A percentile compares a stretch with the other conserved stretches of the same genome.
These are phyloP conservation scores for Benitochromis conjunctus DNA, from an alignment of 2,113 vertebrate genomes.

Conservation along the genomic window DNA sequence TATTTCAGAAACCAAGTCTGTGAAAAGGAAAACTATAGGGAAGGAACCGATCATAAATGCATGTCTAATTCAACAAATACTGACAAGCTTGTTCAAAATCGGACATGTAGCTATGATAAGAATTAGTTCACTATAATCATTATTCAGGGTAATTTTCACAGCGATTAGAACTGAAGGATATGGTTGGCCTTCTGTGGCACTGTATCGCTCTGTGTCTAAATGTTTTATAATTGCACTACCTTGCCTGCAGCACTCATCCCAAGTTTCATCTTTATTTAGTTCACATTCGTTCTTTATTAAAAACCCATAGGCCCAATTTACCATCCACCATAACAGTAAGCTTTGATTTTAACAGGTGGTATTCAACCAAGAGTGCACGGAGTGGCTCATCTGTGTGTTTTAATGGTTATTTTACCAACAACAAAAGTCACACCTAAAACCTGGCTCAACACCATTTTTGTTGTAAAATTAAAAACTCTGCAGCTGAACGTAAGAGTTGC, in stretches of 20 bases:
- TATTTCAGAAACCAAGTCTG: neutral
- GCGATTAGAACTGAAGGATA: neutral
- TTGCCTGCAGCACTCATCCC: neutral
- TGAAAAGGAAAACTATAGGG: rapidly evolving
- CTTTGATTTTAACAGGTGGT: neutral
- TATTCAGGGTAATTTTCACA: neutral
- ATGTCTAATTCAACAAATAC: neutral
- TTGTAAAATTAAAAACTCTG: neutral
- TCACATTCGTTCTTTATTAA: neutral
- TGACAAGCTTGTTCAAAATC: neutral
- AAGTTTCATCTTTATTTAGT: neutral
- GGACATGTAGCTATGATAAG: neutral
- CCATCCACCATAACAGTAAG: neutral
- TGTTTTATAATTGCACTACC: neutral
- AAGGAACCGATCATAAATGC: rapidly evolving
- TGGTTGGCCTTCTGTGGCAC: rapidly evolving
- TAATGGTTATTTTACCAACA: neutral
- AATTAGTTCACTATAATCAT: neutral
- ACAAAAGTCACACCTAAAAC: neutral
- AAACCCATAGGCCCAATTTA: neutral
- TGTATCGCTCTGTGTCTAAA: neutral
- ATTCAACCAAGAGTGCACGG: neutral
- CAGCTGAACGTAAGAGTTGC: neutral
- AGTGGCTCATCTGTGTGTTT: neutral
- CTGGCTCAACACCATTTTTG: neutral